Conservation (phyloP, 2,113 vertebrate genomes). For the Rhinoptilus africanus region DNA sequence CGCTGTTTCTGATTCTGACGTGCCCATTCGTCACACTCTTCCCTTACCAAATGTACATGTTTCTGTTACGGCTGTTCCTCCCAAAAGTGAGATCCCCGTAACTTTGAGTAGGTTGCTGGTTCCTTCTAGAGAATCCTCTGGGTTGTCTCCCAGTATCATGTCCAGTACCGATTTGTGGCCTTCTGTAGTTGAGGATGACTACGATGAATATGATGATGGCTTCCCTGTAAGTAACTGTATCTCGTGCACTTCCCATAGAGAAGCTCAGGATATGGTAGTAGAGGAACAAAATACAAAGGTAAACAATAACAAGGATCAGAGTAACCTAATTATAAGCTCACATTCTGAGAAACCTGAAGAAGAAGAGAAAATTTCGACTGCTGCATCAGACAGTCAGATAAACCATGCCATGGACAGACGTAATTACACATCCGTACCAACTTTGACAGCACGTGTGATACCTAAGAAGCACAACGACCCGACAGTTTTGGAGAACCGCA, state of each 20-base stretch:
- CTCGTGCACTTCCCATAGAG: slow-evolving; percentile 77
- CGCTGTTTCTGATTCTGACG: slow-evolving; percentile 49
- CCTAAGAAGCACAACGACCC: slow-evolving; percentile 32
- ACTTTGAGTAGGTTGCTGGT: slow-evolving; percentile 53
- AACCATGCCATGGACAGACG: not conserved
- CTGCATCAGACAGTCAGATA: slow-evolving; percentile 47
- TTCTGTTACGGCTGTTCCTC: slow-evolving; percentile 75
- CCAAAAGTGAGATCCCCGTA: slow-evolving; percentile 62
- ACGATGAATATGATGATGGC: slow-evolving; percentile 71
- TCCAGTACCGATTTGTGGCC: slow-evolving; percentile 59
- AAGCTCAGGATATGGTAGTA: slow-evolving; percentile 76
- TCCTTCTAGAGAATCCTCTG: slow-evolving; percentile 68
- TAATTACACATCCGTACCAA: slow-evolving; percentile 7
- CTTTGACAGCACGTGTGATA: slow-evolving; percentile 13
- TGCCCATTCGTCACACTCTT: slow-evolving; percentile 43
- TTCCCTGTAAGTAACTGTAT: slow-evolving; percentile 79
- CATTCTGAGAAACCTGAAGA: slow-evolving; percentile 69
- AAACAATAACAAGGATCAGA: slow-evolving; percentile 66
- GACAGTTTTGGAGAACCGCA: slow-evolving; percentile 72
- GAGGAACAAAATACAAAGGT: slow-evolving; percentile 77
- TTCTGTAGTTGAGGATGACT: slow-evolving; percentile 69
- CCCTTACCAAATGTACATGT: slow-evolving; percentile 63
- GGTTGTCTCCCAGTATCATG: slow-evolving; percentile 58
- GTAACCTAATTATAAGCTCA: slow-evolving; percentile 71
- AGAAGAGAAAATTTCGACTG: slow-evolving; percentile 49